phyloP scores from a whole-genome alignment of 2,888 invertebrate genomes.

The Apodemia duryi region DNA sequence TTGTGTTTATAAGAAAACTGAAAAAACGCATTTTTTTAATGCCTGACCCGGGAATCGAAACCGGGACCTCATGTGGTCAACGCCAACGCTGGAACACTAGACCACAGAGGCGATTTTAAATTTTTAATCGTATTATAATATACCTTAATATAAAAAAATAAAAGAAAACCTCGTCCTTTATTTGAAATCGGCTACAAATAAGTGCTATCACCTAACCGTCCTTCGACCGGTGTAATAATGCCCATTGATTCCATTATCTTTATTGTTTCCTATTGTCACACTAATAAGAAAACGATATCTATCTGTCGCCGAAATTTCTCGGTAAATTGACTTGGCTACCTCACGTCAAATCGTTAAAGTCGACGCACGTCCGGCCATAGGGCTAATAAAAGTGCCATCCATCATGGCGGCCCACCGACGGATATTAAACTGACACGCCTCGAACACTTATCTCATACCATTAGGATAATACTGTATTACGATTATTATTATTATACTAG shows the following conservation, averaged over 20 bases:
- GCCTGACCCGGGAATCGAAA: no score
- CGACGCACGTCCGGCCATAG: slow-evolving; percentile 42
- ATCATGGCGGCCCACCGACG: slow-evolving; percentile 61
- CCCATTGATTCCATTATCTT: slow-evolving; percentile 4
- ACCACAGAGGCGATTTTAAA: no score
- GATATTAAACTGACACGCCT: slow-evolving; percentile 75
- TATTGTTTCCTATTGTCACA: slow-evolving; percentile 13
- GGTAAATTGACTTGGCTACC: slow-evolving; percentile 37
- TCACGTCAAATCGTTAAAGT: slow-evolving; percentile 45
- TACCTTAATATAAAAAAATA: no score
- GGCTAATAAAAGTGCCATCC: slow-evolving; percentile 63
- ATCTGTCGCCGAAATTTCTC: slow-evolving; percentile 39
- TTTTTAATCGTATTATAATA: no score
- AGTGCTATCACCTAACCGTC: not conserved
- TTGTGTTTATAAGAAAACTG: no score
- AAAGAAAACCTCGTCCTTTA: not conserved
- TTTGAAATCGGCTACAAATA: not conserved
- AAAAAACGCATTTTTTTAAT: no score
- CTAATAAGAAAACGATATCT: slow-evolving; percentile 17
- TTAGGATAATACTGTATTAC: slow-evolving; percentile 46
- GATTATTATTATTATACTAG: slow-evolving; percentile 24
- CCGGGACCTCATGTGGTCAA: no score
- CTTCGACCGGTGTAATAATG: not conserved
- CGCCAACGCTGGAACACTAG: no score
- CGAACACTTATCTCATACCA: slow-evolving; percentile 54